Evolutionary conservation across 2,888 invertebrate genomes (phyloP).

Genomic region (Drosophila nr. fundita): DNA sequence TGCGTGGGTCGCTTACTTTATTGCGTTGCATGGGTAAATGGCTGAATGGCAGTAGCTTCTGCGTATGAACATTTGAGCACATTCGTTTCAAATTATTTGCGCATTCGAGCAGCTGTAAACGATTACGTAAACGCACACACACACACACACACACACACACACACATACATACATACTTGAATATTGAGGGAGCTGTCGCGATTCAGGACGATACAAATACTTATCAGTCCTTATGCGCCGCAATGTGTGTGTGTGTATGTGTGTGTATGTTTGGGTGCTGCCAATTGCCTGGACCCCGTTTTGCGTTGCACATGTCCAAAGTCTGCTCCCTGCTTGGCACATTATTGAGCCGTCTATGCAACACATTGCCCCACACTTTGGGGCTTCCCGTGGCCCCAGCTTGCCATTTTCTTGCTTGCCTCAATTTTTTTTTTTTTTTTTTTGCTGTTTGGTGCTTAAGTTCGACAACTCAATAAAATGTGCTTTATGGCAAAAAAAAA

Average conservation of each 20-base stretch:
- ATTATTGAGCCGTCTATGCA: slow-evolving; percentile 80
- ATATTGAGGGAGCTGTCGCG: slow-evolving; percentile 46
- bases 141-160: slow-evolving; percentile 4
- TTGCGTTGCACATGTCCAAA: slow-evolving; percentile 67
- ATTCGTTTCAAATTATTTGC: slow-evolving; percentile 79
- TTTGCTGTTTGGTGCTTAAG: slow-evolving; percentile 74
- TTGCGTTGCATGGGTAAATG: slow-evolving; percentile 56
- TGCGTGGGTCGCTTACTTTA: slow-evolving; percentile 47
- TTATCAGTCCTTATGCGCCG: slow-evolving; percentile 61
- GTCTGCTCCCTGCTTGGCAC: slow-evolving; percentile 52
- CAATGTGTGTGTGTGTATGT: slow-evolving; percentile 30
- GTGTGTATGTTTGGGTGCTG: slow-evolving; percentile 52
- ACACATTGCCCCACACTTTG: slow-evolving; percentile 72
- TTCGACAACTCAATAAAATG: slow-evolving; percentile 84
- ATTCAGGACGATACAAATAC: slow-evolving; percentile 61
- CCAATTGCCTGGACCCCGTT: slow-evolving; percentile 69
- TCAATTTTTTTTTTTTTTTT: slow-evolving; percentile 33
- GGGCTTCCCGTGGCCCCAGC: slow-evolving; percentile 30
- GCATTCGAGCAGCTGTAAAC: slow-evolving; percentile 83
- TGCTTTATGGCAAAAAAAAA: slow-evolving; percentile 82
- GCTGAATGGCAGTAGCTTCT: slow-evolving; percentile 63
- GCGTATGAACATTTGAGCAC: slow-evolving; percentile 66
- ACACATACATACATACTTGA: slow-evolving; percentile 10
- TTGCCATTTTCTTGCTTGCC: slow-evolving; percentile 28
- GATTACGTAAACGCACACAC: slow-evolving; percentile 75